Base-by-base conservation (phyloP, 2,113 vertebrate genomes). In the Rutilus rutilus region DNA sequence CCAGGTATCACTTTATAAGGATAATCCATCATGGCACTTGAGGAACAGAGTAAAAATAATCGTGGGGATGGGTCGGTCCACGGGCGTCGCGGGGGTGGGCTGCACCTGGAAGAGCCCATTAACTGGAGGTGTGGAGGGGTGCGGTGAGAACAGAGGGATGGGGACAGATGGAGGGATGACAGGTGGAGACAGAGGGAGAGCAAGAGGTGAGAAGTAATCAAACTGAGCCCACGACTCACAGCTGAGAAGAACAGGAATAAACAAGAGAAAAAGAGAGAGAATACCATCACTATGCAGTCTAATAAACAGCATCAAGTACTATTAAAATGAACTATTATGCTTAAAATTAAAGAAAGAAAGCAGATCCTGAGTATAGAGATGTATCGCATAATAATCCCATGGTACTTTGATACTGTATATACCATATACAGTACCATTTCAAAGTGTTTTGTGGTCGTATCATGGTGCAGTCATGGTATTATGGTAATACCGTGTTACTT, bases 131-230 rank as follows among this genome's bases (percentile, higher is more conserved):
- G 90, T 83, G 89, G 87, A 92, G 86, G 82, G 91, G 90, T 84
- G 88, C 90, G 91, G 90, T 92, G 88, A 90, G 87, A 89, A 81
- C 83, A 91, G 90, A 90, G 90, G 90, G 88, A 93, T 89, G 91
- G 89, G 92, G 91, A 92, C 92, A 92, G 93, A 94, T 93, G 92
- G 90, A 91, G 77, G 76, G 89, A 91, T 93, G 93, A 94, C 93
- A 93, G 92, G 88, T 90, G 91, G 86, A 94, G 92, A 93, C 93
- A 94, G 92, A 91, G 92, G 93, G 90, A 93, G 91, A 89, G 90
- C 88, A 91, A 89, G 89, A 90, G 92, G 93, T 92, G 93, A 93
- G 91, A 92, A 93, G 92, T 93, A 93, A 94, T 94, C 92, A 92
- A 91, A 30, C 84, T 82, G 84, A 90, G 89, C 82, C 85, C 88